Evolutionary conservation across 2,113 vertebrate species (phyloP).

Genomic region (Paraplagusia blochii): DNA sequence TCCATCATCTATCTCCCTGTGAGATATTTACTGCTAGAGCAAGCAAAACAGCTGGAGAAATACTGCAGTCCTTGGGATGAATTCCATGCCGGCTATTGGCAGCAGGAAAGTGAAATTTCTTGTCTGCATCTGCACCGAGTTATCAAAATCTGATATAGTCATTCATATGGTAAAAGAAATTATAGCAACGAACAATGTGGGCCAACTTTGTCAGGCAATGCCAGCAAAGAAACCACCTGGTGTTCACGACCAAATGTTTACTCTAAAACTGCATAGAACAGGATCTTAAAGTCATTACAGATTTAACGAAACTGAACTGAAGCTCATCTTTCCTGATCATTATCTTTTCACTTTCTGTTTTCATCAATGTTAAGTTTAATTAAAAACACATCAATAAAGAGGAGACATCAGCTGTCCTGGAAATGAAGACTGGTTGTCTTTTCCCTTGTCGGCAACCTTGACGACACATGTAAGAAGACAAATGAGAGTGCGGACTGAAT

Average conservation of each 20-base stretch:
- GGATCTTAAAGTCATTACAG: slow-evolving; percentile 26
- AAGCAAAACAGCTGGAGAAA: slow-evolving; percentile 66
- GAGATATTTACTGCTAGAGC: slow-evolving; percentile 34
- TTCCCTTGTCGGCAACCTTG: no score
- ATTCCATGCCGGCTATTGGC: slow-evolving; percentile 62
- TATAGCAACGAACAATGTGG: slow-evolving; percentile 52
- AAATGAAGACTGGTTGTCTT: no score
- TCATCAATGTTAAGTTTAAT: background rate
- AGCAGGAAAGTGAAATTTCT: slow-evolving; percentile 39
- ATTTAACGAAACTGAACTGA: slow-evolving; percentile 5
- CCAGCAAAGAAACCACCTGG: slow-evolving; percentile 38
- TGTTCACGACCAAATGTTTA: slow-evolving; percentile 26
- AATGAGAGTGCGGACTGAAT: slow-evolving; percentile 12
- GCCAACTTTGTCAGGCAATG: slow-evolving; percentile 50
- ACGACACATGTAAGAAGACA: background rate
- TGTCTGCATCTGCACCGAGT: slow-evolving; percentile 63
- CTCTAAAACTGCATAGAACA: slow-evolving; percentile 18
- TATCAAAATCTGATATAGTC: slow-evolving; percentile 70
- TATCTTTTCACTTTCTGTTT: slow-evolving; percentile 6
- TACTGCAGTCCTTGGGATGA: slow-evolving; percentile 39
- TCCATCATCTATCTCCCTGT: slow-evolving; percentile 13
- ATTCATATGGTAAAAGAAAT: slow-evolving; percentile 57
- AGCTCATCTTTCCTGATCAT: background rate
- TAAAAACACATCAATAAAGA: background rate
- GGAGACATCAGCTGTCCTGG: background rate